Base-by-base conservation (phyloP, 2,888 invertebrate genomes). In the Cyaniris semiargus region DNA sequence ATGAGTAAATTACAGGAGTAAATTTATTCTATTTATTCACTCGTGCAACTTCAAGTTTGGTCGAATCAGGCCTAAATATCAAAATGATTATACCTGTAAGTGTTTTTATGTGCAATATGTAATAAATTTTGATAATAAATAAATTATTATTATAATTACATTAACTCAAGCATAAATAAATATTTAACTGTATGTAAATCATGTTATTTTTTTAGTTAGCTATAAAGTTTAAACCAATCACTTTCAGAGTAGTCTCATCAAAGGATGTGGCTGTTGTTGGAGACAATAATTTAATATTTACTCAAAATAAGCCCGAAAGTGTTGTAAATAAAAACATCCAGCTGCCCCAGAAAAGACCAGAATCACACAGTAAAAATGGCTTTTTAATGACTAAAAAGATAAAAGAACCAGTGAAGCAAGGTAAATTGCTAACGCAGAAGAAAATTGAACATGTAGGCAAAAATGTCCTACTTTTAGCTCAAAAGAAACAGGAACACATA, bases 211-310 rank as follows among this genome's bases (percentile, higher is more conserved):
- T n/a, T 58, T n/a, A 21, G 1, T 58, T 21, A 7, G 21, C 5
- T 58, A 58, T 58, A 21, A 18, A 70, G 15, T 38, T 38, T 34
- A n/a, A 71, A 71, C 7, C 34, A 71, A 44, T 15, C 18, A 6
- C 7, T 80, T 78, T 1, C 81, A 93, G 93, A 81, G 87, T 93
- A 60, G 89, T 94, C 18, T 90, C 92, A 71, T 92, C 93, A 80
- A 90, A 87, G 81, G 93, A 93, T 78, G 84, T 93, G 75, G 88
- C 89, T 60, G 86, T 91, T 60, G 88, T 90, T 34, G 90, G 89
- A 75, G 90, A 89, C 81, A 93, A 92, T 80, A 91, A 91, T 83
- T 80, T 88, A 58, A 77, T 85, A 34, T 79, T 86, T 21, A 89
- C 86, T 81, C 82, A 81, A 80, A 82, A 79, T 78, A 83, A 82